Percentiles rank a stretch among this genome's conserved stretches.
These are phyloP conservation scores for Strix uralensis DNA, from an alignment of 2,113 vertebrate genomes.

Conservation along the genomic window DNA sequence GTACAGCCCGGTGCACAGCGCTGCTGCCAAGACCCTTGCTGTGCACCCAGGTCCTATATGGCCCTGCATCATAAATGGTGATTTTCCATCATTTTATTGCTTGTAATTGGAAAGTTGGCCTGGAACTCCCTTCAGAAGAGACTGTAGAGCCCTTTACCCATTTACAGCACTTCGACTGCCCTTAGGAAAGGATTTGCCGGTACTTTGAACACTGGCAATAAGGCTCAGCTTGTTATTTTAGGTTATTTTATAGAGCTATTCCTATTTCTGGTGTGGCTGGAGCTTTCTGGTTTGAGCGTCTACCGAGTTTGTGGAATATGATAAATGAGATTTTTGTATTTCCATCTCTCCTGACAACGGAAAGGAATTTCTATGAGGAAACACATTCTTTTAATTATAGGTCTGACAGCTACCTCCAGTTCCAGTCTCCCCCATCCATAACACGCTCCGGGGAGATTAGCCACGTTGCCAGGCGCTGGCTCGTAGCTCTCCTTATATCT, in stretches of 20 bases:
- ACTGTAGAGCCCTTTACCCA: not conserved
- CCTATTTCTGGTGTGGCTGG: not conserved
- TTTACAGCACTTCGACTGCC: not conserved
- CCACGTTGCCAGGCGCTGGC: not conserved
- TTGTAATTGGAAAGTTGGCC: not conserved
- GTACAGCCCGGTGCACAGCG: rapidly evolving
- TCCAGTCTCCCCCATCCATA: not conserved
- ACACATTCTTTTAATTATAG: conserved; percentile 29
- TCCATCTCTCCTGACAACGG: not conserved
- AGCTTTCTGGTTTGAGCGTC: not conserved
- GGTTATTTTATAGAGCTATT: not conserved
- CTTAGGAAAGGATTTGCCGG: not conserved
- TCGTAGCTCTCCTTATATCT: conserved; percentile 18
- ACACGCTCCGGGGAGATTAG: not conserved
- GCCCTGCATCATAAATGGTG: not conserved
- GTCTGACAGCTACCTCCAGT: conserved; percentile 32
- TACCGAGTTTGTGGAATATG: not conserved
- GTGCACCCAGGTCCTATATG: not conserved
- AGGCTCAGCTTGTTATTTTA: not conserved
- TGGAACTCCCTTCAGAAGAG: not conserved
- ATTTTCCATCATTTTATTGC: not conserved
- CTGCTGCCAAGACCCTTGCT: not conserved
- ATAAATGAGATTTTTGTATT: conserved; percentile 45
- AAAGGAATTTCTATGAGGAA: conserved; percentile 6
- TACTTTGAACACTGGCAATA: not conserved